phyloP scores from a whole-genome alignment of 1,140 invertebrate genomes.

The Drosophila nigrodunni region DNA sequence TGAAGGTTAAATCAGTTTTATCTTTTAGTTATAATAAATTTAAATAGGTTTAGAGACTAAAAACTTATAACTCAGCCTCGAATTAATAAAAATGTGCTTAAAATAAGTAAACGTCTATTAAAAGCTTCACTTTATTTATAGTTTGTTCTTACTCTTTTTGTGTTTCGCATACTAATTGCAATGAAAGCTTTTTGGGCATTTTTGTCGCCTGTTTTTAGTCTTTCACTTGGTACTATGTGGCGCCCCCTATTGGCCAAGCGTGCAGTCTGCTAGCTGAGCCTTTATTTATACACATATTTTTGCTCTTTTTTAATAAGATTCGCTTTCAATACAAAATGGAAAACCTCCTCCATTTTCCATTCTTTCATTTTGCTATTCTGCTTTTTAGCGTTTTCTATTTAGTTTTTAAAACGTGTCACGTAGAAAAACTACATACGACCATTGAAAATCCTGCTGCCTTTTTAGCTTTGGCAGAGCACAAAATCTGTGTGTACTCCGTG shows the following conservation, averaged over 20 bases:
- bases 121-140: not conserved
- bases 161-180: conserved; percentile 47
- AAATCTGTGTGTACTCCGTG: conserved; percentile 34
- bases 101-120: too few relatives aligned
- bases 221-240: conserved; percentile 7
- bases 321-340: conserved; percentile 70
- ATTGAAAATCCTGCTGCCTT: conserved; percentile 70
- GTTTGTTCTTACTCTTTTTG: not conserved
- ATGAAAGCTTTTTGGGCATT: not conserved
- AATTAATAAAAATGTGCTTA: too few relatives aligned
- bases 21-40: too few relatives aligned
- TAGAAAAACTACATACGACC: conserved; percentile 65
- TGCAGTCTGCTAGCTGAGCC: conserved; percentile 36
- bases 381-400: conserved; percentile 60
- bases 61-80: too few relatives aligned
- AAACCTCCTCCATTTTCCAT: too few relatives aligned
- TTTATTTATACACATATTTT: conserved; percentile 42
- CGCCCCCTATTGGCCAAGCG: conserved; percentile 57
- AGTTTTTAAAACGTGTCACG: conserved; percentile 82
- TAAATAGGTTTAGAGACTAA: too few relatives aligned
- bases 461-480: conserved; percentile 55
- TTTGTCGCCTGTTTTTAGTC: conserved; percentile 15
- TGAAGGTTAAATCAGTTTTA: too few relatives aligned
- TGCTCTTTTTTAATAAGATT: conserved; percentile 52
- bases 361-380: conserved; percentile 21